Conservation (phyloP, 1,140 invertebrate genomes). For the Hycleus phaleratus region DNA sequence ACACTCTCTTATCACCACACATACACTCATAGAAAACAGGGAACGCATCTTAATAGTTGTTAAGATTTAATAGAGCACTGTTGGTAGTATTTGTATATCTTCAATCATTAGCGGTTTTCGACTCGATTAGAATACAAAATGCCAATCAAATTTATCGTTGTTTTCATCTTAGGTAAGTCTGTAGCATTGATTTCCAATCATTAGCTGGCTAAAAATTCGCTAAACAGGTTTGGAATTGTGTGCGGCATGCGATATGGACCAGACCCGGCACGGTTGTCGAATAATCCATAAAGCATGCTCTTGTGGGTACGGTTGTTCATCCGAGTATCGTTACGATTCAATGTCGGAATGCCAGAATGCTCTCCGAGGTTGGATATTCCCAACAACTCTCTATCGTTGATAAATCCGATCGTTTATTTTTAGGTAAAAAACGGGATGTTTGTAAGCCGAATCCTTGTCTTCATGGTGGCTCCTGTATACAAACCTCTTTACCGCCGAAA, state of each 20-base stretch:
- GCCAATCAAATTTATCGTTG: slow-evolving; percentile 10
- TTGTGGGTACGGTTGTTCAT: slow-evolving; percentile 49
- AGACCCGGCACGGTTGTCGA: slow-evolving; percentile 47
- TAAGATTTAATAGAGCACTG: background rate
- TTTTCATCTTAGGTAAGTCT: slow-evolving; percentile 10
- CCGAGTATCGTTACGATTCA: slow-evolving; percentile 45
- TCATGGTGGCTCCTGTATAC: slow-evolving; percentile 58
- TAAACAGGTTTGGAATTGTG: slow-evolving; percentile 32
- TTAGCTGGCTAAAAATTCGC: background rate
- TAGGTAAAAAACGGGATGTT: slow-evolving; percentile 53
- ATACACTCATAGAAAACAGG: slow-evolving; percentile 3
- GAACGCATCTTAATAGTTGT: slow-evolving; percentile 7
- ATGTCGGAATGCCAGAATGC: slow-evolving; percentile 45
- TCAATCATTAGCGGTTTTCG: background rate
- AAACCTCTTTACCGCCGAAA: slow-evolving; percentile 56
- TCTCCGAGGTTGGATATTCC: slow-evolving; percentile 41
- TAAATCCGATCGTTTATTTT: slow-evolving; percentile 4
- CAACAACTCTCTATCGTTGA: background rate
- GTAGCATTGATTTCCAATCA: background rate
- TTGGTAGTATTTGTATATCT: too few species aligned
- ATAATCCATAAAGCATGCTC: slow-evolving; percentile 45
- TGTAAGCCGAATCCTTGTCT: slow-evolving; percentile 54
- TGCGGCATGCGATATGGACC: slow-evolving; percentile 37
- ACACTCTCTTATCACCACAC: slow-evolving; percentile 19
- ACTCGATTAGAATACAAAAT: background rate